Evolutionary conservation across 2,113 vertebrate genomes (phyloP).

Genomic region (Ptychochromis oligacanthus): DNA sequence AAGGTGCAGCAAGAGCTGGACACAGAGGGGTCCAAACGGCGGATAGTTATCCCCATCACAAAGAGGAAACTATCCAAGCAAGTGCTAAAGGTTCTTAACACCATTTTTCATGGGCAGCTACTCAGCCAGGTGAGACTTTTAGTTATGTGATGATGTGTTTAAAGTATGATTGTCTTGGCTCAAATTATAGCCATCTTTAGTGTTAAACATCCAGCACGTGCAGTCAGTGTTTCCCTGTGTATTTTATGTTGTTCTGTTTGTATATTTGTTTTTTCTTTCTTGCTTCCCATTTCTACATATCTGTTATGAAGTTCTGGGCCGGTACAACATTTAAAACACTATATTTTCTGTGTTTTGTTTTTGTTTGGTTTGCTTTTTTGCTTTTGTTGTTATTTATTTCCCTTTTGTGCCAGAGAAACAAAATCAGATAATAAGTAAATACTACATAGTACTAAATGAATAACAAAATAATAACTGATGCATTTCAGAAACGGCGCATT

Average conservation of each 20-base stretch:
- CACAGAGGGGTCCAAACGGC: slow-evolving; percentile 89
- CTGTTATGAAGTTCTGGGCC: not conserved
- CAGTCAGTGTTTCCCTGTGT: not conserved
- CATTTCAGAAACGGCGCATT: not conserved
- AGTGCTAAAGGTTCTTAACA: slow-evolving; percentile 98
- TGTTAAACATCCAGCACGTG: not conserved
- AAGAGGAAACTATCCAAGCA: slow-evolving; percentile 98
- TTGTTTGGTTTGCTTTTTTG: not conserved
- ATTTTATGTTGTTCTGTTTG: not conserved
- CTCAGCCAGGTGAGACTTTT: slow-evolving; percentile 92
- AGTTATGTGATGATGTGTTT: not conserved
- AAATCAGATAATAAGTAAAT: not conserved
- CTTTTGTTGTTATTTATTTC: not conserved
- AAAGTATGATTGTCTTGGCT: not conserved
- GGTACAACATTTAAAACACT: not conserved
- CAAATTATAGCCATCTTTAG: not conserved
- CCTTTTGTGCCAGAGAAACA: not conserved
- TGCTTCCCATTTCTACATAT: not conserved
- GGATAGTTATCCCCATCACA: slow-evolving; percentile 95
- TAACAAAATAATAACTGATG: not conserved
- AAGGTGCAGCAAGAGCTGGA: slow-evolving; percentile 99
- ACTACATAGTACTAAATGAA: not conserved
- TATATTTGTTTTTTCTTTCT: not conserved
- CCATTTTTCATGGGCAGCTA: slow-evolving; percentile 98
- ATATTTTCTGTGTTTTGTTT: not conserved